Conservation (phyloP, 2,113 vertebrate species). For the Pimephales promelas region DNA sequence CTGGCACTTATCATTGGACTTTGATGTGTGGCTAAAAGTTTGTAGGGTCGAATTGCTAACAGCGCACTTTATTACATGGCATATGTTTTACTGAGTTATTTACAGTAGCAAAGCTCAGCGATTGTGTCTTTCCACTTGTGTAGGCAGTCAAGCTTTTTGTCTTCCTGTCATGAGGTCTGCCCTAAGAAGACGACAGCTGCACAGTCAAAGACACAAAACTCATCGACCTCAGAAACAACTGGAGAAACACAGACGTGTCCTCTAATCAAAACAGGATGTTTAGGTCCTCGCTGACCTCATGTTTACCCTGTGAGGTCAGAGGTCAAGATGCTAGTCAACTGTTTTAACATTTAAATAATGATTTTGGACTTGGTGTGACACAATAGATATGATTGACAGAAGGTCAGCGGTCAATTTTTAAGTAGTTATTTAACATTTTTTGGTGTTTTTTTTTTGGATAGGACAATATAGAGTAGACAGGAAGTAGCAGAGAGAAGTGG, state of each 20-base stretch:
- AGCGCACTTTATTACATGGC: background rate
- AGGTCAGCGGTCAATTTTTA: background rate
- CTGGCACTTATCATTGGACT: background rate
- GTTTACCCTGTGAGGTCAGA: slow-evolving; percentile 50
- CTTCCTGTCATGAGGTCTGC: background rate
- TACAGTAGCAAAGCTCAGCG: background rate
- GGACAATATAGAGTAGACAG: too few relatives aligned
- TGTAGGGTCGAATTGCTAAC: background rate
- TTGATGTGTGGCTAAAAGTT: background rate
- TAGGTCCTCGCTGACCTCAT: slow-evolving; percentile 39
- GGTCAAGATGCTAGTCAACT: slow-evolving; percentile 49
- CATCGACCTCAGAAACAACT: background rate
- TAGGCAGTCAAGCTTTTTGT: background rate
- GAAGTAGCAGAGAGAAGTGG: too few relatives aligned
- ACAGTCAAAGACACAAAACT: background rate
- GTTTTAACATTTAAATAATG: background rate
- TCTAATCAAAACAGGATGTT: slow-evolving; percentile 59
- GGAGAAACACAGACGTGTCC: background rate
- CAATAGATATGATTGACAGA: background rate
- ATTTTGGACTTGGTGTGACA: background rate
- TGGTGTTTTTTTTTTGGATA: background rate
- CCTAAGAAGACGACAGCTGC: slow-evolving; percentile 21
- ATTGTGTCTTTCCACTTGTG: background rate
- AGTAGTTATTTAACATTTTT: background rate
- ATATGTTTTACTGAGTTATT: background rate